Evolutionary conservation across 2,888 invertebrate species (phyloP), one percentile per base, ranked within the genome.

Genomic region (Tipula confusa): DNA sequence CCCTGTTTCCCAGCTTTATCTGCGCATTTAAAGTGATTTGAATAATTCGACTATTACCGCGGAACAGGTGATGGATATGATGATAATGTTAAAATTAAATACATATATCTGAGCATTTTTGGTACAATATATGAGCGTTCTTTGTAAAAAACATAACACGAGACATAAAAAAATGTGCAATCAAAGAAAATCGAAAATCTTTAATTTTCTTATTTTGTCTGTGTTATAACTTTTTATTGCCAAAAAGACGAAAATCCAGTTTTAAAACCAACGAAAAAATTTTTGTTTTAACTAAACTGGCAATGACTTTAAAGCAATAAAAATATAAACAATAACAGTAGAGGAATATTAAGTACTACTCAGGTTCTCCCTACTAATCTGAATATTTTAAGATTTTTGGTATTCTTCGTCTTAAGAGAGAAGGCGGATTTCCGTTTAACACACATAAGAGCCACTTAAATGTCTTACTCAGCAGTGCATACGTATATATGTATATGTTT

Each of bases 341-440:
- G 9, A 18, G 24, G 24, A 64, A 64, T 64, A 24, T 64, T 7
- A 43, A n/a, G n/a, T 64, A 64, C 9, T 24, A 38, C 64, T 9
- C 7, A 64, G 64, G n/a, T n/a, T n/a, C n/a, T 24, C 18, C 24
- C 64, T 24, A 64, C 18, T 64, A 64, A 64, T 64, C 64, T 64
- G 64, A 64, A 64, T 64, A 18, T 64, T 3, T 64, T 13, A 24
- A 24, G 13, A n/a, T 13, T 24, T 18, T 48, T 18, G 24, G 24
- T 48, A 5, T 48, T 38, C 38, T 24, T 48, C 7, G 18, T 48
- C 64, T 24, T 0, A 18, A 5, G 24, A 64, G 24, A 24, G 9
- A 64, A 64, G 64, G 11, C 64, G 64, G 64, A 64, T 64, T 64
- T 64, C 64, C 64, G 64, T 64, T 64, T 64, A 64, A 64, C 64